A percentile compares a stretch with the other conserved stretches of the same genome.
These are phyloP conservation scores for Proteles cristata DNA, from an alignment of 2,113 vertebrate genomes.

Conservation along the genomic window DNA sequence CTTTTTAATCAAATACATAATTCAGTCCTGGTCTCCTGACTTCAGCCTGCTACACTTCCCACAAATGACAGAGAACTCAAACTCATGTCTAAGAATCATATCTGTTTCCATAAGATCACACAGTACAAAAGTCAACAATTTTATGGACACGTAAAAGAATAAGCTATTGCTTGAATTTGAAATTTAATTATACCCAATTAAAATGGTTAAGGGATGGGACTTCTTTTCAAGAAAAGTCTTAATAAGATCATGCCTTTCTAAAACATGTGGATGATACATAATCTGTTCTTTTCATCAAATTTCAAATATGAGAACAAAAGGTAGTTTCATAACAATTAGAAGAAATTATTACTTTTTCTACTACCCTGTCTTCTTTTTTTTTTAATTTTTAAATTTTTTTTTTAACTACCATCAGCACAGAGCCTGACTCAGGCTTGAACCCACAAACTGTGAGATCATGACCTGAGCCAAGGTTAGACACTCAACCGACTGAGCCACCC, in stretches of 20 bases:
- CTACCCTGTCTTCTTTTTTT: background rate
- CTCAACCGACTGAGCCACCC: too few relatives aligned
- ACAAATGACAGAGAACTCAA: constrained; percentile 46
- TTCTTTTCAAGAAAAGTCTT: constrained; percentile 45
- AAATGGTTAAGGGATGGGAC: constrained; percentile 1
- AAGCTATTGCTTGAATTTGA: constrained; percentile 41
- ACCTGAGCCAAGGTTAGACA: too few relatives aligned
- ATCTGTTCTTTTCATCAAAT: constrained; percentile 5
- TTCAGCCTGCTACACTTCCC: background rate
- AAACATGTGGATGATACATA: constrained; percentile 9
- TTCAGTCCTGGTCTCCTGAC: constrained; percentile 8
- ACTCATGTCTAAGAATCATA: constrained; percentile 3
- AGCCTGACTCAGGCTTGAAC: too few relatives aligned
- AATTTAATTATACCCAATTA: constrained; percentile 21
- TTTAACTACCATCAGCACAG: too few relatives aligned
- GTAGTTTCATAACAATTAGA: constrained; percentile 33
- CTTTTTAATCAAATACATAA: constrained; percentile 40
- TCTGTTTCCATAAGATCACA: constrained; percentile 35
- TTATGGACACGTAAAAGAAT: constrained; percentile 15
- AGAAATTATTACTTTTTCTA: background rate
- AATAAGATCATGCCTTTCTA: constrained; percentile 29
- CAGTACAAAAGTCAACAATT: constrained; percentile 24
- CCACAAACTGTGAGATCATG: too few relatives aligned
- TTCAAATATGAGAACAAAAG: constrained; percentile 28
- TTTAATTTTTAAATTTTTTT: too few relatives aligned